Evolutionary conservation across 1,140 invertebrate genomes (phyloP), one percentile per base, ranked within the genome.

Genomic region (Sipha flava): DNA sequence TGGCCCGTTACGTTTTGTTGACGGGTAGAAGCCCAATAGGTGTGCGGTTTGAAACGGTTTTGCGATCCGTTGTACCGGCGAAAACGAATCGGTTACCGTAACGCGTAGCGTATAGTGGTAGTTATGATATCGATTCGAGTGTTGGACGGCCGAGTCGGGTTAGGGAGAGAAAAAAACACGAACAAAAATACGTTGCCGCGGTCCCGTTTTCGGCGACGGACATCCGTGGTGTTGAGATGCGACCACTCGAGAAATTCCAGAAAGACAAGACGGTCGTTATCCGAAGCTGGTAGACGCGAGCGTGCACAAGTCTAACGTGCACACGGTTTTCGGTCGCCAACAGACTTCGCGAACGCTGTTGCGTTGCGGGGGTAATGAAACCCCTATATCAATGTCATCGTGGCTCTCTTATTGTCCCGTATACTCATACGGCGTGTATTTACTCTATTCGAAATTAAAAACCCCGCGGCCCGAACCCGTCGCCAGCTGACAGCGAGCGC

Each of bases 361-460:
- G n/a, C n/a, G n/a, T n/a, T n/a, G n/a, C n/a, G n/a, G n/a, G 40
- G n/a, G 23, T 45, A 70, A 47, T 45, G 66, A 26, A 70, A 70
- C 21, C 66, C 66, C 66, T 37, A 70, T 45, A 70, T 70, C 66
- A 70, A 70, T 45, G 66, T 70, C 66, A 70, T 21, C 66, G 21
- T 10, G 40, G 23, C 43, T n/a, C 21, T 68, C 9, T 26, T 68
- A 43, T 23, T 68, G 12, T 68, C 57, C 57, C 57, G 26, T n/a
- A 59, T 29, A 59, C 26, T 68, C 64, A n/a, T 68, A 43, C 31
- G 14, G 21, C 37, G 34, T n/a, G 43, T 68, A 68, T 68, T 68
- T 68, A 47, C 68, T 47, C 43, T 47, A 72, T 72, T 29, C 43
- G 43, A 47, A 72, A 72, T 72, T 72, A 72, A 72, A 72, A 72